These are phyloP conservation scores for Hormiphora californensis DNA, from an alignment of 37 sponge, comb jelly and placozoan species.

Conservation along the genomic window DNA sequence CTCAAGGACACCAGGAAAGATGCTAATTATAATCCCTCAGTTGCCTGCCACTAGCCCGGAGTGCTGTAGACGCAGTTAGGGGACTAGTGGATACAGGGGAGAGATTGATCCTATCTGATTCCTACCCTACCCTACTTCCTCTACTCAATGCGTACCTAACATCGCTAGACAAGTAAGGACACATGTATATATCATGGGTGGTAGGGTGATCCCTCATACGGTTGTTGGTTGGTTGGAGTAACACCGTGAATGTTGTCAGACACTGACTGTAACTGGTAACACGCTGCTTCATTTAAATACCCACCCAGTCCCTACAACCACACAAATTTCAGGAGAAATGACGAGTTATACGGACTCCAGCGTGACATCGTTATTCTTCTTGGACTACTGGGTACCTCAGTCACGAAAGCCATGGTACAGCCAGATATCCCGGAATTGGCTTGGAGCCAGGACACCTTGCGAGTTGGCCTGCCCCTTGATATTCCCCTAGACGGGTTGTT, in stretches of 20 bases:
- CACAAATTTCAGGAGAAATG: no score
- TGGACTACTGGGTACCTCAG: neutral
- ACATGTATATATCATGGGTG: no score
- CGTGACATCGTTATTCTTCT: neutral
- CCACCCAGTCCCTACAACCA: no score
- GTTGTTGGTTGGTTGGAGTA: no score
- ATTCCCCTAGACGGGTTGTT: neutral
- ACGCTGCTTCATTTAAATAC: no score
- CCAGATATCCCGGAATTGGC: constrained; percentile 2
- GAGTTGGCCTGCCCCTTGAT: neutral
- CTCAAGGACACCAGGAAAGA: neutral
- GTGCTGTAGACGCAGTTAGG: constrained; percentile 9
- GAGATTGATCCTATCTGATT: neutral
- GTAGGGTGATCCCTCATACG: no score
- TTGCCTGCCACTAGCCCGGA: neutral
- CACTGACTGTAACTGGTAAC: no score
- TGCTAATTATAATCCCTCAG: neutral
- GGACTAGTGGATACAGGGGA: neutral
- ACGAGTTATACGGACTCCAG: neutral
- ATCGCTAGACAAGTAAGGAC: neutral
- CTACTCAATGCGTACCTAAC: constrained; percentile 10
- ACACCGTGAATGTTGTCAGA: neutral
- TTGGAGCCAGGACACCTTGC: neutral
- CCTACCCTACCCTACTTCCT: neutral
- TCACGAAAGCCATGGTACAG: neutral